Evolutionary conservation across 2,797 vertebrate species (phyloP).

Genomic region (Falco novaeseelandiae): DNA sequence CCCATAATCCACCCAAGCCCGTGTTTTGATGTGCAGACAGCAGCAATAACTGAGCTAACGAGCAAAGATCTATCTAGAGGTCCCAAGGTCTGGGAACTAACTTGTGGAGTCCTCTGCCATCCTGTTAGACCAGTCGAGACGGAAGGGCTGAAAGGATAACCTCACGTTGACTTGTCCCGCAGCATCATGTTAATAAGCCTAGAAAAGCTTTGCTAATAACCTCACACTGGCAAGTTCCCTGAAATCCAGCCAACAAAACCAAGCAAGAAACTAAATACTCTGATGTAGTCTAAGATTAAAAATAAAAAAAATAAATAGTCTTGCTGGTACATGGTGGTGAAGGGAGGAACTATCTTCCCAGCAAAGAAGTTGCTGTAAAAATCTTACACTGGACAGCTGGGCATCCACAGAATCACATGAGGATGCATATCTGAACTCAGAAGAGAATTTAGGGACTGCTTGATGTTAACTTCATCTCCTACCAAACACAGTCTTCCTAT

Average conservation of each 20-base stretch:
- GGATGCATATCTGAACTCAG: background rate
- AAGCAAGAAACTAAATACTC: background rate
- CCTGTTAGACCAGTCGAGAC: rapidly evolving
- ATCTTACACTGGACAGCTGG: background rate
- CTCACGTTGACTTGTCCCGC: background rate
- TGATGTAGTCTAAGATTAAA: background rate
- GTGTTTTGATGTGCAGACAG: background rate
- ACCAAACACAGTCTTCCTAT: background rate
- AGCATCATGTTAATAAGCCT: background rate
- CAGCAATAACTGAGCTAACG: rapidly evolving
- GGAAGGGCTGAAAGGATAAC: background rate
- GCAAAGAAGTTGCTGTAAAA: background rate
- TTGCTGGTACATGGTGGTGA: background rate
- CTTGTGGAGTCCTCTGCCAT: background rate
- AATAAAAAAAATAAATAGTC: background rate
- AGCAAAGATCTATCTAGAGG: background rate
- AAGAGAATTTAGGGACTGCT: background rate
- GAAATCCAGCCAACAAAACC: background rate
- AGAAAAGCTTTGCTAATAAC: background rate
- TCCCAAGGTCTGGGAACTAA: background rate
- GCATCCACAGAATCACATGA: rapidly evolving
- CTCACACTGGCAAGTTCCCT: rapidly evolving
- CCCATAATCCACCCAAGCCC: background rate
- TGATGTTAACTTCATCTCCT: background rate
- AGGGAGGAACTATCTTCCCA: background rate